Conservation (phyloP, 2,113 vertebrate genomes). For the Pygoscelis adeliae region DNA sequence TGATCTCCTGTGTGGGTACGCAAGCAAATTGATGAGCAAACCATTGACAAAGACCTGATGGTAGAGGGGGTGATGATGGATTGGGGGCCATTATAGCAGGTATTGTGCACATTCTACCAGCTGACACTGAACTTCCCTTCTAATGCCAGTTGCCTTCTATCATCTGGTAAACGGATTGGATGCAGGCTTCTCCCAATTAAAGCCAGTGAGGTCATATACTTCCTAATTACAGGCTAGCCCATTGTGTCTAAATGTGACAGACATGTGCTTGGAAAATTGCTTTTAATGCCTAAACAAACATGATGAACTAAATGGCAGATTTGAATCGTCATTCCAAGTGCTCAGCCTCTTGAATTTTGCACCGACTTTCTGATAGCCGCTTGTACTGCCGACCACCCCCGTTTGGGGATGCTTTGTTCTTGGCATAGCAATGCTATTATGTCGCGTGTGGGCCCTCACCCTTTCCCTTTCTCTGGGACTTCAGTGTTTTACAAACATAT, state of each 20-base stretch:
- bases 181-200: constrained; percentile 65
- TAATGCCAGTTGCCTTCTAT: constrained; percentile 48
- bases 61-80: constrained; percentile 42
- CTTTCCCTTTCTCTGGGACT: background rate
- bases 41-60: constrained; percentile 59
- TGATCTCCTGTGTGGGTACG: constrained; percentile 8
- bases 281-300: constrained; percentile 60
- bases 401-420: background rate
- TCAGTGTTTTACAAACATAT: background rate
- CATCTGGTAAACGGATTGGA: constrained; percentile 58
- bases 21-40: constrained; percentile 54
- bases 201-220: constrained; percentile 52
- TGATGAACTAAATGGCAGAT: constrained; percentile 38
- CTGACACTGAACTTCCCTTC: constrained; percentile 55
- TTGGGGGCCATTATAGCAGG: constrained; percentile 24
- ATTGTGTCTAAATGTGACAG: constrained; percentile 67
- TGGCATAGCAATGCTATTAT: background rate
- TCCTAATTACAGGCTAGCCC: constrained; percentile 65
- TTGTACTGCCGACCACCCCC: background rate
- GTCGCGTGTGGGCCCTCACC: background rate
- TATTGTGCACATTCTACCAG: constrained; percentile 38
- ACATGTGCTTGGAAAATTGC: constrained; percentile 60
- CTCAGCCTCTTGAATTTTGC: constrained; percentile 16
- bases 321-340: constrained; percentile 19
- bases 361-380: background rate